Conservation (phyloP, 1,140 invertebrate genomes). For the Panulirus ornatus region DNA sequence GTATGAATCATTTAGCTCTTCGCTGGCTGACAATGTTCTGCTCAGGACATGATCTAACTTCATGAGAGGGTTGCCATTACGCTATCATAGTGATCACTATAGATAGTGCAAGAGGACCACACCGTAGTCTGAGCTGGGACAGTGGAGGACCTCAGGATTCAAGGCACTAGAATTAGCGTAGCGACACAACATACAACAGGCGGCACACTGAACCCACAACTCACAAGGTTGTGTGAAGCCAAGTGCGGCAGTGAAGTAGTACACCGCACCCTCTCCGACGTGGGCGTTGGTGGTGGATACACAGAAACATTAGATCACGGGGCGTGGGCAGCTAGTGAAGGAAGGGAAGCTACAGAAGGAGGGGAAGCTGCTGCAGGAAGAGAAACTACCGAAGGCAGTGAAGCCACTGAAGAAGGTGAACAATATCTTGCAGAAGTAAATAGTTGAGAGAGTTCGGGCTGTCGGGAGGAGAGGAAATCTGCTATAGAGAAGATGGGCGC, state of each 20-base stretch:
- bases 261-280: background rate
- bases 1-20: too few relatives aligned
- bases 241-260: background rate
- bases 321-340: background rate
- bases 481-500: too few relatives aligned
- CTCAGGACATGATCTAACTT: too few relatives aligned
- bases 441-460: too few relatives aligned
- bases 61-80: too few relatives aligned
- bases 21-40: too few relatives aligned
- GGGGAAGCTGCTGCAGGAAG: background rate
- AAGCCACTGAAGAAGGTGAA: constrained; percentile 4
- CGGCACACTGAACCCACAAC: constrained; percentile 50
- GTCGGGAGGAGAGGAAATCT: too few relatives aligned
- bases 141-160: constrained; percentile 1
- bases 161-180: background rate
- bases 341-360: background rate
- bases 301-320: background rate
- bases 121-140: background rate
- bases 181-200: constrained; percentile 45
- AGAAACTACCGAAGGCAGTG: background rate
- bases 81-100: too few relatives aligned
- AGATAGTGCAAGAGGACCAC: too few relatives aligned
- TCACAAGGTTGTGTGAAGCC: constrained; percentile 59
- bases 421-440: too few relatives aligned
- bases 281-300: constrained; percentile 19